Evolutionary conservation across 2,888 invertebrate genomes (phyloP), one percentile per base, ranked within the genome.

Genomic region (Drosophila recens): DNA sequence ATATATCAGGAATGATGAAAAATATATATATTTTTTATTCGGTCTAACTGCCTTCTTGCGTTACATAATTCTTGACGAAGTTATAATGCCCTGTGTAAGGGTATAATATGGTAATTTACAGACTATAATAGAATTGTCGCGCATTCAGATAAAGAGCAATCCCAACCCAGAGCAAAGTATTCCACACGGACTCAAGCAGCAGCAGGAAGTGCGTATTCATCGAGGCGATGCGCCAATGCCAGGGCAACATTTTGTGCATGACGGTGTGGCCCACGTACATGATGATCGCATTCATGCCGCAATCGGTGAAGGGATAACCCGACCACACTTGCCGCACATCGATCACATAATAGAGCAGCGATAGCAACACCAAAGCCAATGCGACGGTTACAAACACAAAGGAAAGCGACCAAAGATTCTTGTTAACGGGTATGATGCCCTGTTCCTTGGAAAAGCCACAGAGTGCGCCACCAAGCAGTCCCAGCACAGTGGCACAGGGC

Each of bases 321-420:
- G 94, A 94, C 98, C 98, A 98, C 78, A 94, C 92, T 66, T 94
- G 93, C 45, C 93, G 92, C 0, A 96, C 94, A 91, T 98, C 98
- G 9, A 98, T 95, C 13, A 97, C 90, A 8, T 96, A 93, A 92
- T 98, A 98, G 91, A 95, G 95, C 63, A 95, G 80, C 20, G 95
- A 94, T 13, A 98, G 94, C 9, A 98, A 90, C 0, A 96, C 92
- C 79, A 97, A 95, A 2, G 97, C 97, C 86, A 97, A 94, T 0
- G 95, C 95, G 5, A 96, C 95, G 3, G 98, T 97, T 1, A 96
- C 95, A 45, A 97, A 93, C 0, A 98, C 97, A 93, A 96, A 99
- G 0, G 98, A 98, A 56, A 97, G 93, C 0, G 98, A 92, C 98
- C 98, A 98, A n/a, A 98, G 93, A 91, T 97, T 97, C 94, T 98